Conservation (phyloP, 2,113 vertebrate genomes). For the Hoplias malabaricus region DNA sequence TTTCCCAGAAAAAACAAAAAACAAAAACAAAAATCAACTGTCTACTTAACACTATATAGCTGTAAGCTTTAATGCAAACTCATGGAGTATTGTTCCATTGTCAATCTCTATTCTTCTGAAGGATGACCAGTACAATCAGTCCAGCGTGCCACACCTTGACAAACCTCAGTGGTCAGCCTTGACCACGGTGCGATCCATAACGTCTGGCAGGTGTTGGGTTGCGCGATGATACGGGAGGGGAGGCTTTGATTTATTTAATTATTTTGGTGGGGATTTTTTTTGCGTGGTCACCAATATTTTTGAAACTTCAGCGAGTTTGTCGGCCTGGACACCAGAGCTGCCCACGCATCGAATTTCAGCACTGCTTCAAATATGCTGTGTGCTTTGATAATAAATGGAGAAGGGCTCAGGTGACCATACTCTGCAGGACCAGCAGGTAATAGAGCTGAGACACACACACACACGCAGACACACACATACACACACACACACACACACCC, state of each 20-base stretch:
- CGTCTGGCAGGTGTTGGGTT: slow-evolving; percentile 66
- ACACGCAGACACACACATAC: slow-evolving; percentile 37
- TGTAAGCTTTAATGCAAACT: too few species aligned
- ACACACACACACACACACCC: slow-evolving; percentile 23
- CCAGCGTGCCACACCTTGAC: slow-evolving; percentile 52
- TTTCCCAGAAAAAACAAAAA: too few species aligned
- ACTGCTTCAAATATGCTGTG: slow-evolving; percentile 69
- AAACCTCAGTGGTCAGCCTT: slow-evolving; percentile 59
- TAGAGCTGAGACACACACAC: slow-evolving; percentile 44
- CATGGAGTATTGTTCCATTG: background rate
- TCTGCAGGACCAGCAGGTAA: slow-evolving; percentile 53
- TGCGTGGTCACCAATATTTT: slow-evolving; percentile 70
- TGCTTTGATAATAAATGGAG: slow-evolving; percentile 72
- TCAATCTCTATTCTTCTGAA: background rate
- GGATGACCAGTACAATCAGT: slow-evolving; percentile 21
- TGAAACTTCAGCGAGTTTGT: slow-evolving; percentile 72
- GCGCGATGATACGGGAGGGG: slow-evolving; percentile 55
- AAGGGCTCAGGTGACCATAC: slow-evolving; percentile 65
- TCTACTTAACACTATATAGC: too few species aligned
- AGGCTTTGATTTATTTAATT: slow-evolving; percentile 65
- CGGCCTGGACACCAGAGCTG: slow-evolving; percentile 63
- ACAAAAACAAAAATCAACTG: too few species aligned
- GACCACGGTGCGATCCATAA: slow-evolving; percentile 63
- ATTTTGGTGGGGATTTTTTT: slow-evolving; percentile 65
- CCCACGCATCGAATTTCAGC: slow-evolving; percentile 70